Conservation (phyloP, 2,888 invertebrate species). For the Zaprionus obscuricornis region DNA sequence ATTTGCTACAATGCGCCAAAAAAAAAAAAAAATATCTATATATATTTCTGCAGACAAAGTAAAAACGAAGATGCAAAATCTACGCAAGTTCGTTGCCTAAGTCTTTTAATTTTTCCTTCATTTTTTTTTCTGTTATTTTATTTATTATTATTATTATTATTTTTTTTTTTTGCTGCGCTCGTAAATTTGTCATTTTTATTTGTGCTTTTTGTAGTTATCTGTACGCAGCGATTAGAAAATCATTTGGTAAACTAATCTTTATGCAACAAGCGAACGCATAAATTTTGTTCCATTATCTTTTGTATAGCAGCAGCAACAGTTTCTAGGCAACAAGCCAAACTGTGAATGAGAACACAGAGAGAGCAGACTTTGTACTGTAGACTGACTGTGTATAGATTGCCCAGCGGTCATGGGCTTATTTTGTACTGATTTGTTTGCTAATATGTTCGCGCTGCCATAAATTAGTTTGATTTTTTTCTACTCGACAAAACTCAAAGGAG, state of each 20-base stretch:
- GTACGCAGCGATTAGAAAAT: constrained; percentile 70
- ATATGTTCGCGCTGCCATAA: constrained; percentile 79
- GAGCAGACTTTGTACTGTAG: constrained; percentile 4
- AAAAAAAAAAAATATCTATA: too few species aligned
- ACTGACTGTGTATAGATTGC: constrained; percentile 21
- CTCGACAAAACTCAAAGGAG: constrained; percentile 48
- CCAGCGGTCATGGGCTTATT: constrained; percentile 66
- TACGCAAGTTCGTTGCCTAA: constrained; percentile 62
- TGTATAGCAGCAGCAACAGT: constrained; percentile 23
- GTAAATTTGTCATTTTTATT: constrained; percentile 69
- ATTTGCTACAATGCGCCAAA: constrained; percentile 24
- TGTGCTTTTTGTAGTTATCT: constrained; percentile 68
- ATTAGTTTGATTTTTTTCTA: constrained; percentile 73
- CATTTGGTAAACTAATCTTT: constrained; percentile 74
- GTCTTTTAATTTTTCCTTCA: constrained; percentile 71
- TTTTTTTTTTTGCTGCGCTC: constrained; percentile 17
- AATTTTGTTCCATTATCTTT: too few species aligned
- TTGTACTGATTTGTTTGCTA: constrained; percentile 81
- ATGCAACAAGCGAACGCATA: constrained; percentile 71
- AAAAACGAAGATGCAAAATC: too few species aligned
- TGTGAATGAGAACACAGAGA: too few species aligned
- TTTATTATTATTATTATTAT: neutral
- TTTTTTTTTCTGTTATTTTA: constrained; percentile 4
- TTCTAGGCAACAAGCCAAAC: constrained; percentile 4
- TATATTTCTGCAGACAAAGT: neutral